Base-by-base conservation (phyloP, 2,888 invertebrate genomes). In the Melinaea marsaeus region DNA sequence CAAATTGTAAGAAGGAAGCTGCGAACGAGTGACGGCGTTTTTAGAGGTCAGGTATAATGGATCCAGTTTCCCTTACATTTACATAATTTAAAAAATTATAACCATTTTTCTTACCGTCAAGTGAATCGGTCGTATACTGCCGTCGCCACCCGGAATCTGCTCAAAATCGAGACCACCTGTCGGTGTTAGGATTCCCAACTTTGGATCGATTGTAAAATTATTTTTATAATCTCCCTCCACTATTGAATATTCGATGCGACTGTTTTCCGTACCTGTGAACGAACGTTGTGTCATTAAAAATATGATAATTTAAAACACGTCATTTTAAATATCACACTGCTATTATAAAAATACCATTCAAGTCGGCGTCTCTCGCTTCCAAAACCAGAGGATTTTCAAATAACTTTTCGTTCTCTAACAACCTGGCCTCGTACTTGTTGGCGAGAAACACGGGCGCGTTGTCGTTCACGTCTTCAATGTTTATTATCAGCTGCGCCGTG, bases 391-490 rank as follows among this genome's bases (percentile, higher is more conserved):
- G 94, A 51, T 93, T 93, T 76, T 96, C 95, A 77, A 97, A 97
- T 64, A 94, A 92, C 0, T 83, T 76, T 75, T 95, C 94, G 81
- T 98, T 98, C 83, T 99, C 99, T 71, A 95, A 79, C 3, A 99
- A 84, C 54, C 95, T 92, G 0, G 95, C 95, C 78, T 96, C 96
- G 75, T 98, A 97, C 72, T 94, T 94, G 65, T 93, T 94, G 67
- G 96, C 96, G 1, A 94, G 84, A 79, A 98, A 98, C 72, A 94
- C 92, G 0, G 98, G 98, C 0, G 95, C 93, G 79, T 98, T 97
- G 77, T 98, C 98, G 75, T 98, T 98, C 0, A 96, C 94, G 80
- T 97, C 97, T 72, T 94, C 94, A 51, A 97, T 94, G 73, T 95
- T 95, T 4, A 97, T 92, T 4, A 96, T 93, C 13, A 97, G 86